phyloP scores from a whole-genome alignment of 2,797 vertebrate species.

The Prunella strophiata region DNA sequence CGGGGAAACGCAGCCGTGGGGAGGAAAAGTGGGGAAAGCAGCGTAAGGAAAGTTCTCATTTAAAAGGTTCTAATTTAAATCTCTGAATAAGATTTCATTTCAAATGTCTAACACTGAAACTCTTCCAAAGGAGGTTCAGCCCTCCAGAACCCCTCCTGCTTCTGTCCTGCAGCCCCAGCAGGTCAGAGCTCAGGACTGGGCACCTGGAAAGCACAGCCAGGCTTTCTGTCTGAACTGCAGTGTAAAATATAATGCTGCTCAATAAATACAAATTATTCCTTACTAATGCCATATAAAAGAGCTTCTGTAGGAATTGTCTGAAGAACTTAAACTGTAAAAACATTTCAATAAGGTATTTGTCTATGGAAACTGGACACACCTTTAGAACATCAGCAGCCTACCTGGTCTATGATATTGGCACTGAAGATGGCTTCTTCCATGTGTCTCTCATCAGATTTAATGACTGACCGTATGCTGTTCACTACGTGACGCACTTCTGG shows the following conservation, averaged over 20 bases:
- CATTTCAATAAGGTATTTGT: background rate
- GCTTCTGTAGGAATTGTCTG: background rate
- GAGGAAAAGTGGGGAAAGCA: background rate
- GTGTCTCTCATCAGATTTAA: constrained; percentile 90
- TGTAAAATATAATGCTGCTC: background rate
- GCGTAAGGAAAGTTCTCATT: background rate
- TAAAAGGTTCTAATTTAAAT: background rate
- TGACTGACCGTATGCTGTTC: constrained; percentile 89
- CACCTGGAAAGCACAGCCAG: background rate
- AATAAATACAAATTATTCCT: background rate
- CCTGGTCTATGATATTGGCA: constrained; percentile 91
- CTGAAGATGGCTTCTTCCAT: constrained; percentile 94
- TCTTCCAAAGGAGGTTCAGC: background rate
- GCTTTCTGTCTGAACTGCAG: too few species aligned
- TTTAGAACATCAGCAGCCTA: constrained; percentile 52
- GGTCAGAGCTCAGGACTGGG: background rate
- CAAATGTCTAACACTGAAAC: background rate
- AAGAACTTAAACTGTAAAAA: background rate
- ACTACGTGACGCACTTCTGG: constrained; percentile 92
- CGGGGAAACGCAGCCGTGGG: background rate
- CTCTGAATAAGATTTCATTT: background rate
- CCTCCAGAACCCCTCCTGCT: background rate
- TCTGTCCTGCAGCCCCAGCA: background rate
- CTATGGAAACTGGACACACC: background rate
- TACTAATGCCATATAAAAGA: background rate